Evolutionary conservation across 2,888 invertebrate species (phyloP), one percentile per base, ranked within the genome.

Genomic region (Andrena praecox): DNA sequence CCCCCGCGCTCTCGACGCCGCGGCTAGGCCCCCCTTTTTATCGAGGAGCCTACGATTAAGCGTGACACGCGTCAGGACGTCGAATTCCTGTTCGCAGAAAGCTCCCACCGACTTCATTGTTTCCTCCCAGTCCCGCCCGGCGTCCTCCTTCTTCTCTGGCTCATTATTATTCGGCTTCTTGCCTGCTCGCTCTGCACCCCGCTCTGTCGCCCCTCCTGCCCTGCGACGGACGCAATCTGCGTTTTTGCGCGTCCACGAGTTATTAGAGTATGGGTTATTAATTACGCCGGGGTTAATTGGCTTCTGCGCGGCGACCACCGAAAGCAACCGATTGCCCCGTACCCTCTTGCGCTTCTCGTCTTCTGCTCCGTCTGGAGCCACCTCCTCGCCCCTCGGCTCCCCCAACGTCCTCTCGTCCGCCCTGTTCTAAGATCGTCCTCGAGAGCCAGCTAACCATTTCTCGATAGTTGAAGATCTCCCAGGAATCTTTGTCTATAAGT

Each of bases 251-350:
- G 54, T 50, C 48, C 72, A 63, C 73, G 72, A 62, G 84, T 84
- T 76, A 80, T 80, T 80, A 80, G 67, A 74, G 42, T 29, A 81
- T 77, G 84, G 82, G 80, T 90, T 90, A 90, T 90, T 90, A 90
- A 90, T 90, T 90, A 88, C 85, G 68, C 74, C 71, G 42, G 68
- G 80, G 85, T 89, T 90, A 90, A 90, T 90, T 90, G 89, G 85
- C 79, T 86, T 56, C 76, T 64, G 67, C 60, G 71, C 66, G 70
- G 63, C 68, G 83, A 74, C 82, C 82, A 80, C 81, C 84, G 82
- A 88, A 89, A 87, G 82, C 85, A 81, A 75, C 67, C 68, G 62
- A 42, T 78, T 72, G 69, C 59, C 62, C 70, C 64, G 12, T n/a
- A 20, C 20, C 8, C 52, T 1, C 12, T 10, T n/a, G 12, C 42